Evolutionary conservation across 2,113 vertebrate species (phyloP).

Genomic region (Plecturocebus donacophilus): DNA sequence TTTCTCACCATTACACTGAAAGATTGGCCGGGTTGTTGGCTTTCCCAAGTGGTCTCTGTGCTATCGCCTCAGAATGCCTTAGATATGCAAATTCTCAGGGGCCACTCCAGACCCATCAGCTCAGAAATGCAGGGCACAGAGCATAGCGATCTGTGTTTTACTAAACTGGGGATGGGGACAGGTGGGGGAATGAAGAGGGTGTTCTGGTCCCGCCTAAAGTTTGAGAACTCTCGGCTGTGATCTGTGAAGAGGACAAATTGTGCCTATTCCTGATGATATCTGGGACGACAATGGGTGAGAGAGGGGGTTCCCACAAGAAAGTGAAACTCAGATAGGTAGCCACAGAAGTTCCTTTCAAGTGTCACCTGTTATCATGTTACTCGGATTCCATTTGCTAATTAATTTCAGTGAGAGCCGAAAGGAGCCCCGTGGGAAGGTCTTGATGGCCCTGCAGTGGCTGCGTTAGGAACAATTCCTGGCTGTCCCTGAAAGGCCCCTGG

Average conservation of each 20-base stretch:
- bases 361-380: background rate
- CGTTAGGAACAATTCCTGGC: background rate
- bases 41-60: background rate
- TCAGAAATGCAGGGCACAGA: accelerated
- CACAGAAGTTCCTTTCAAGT: background rate
- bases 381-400: background rate
- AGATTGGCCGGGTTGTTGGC: background rate
- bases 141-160: background rate
- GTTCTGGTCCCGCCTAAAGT: background rate
- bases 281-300: accelerated
- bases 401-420: background rate
- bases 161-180: no score
- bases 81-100: background rate
- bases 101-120: background rate
- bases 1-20: background rate
- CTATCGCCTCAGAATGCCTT: background rate
- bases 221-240: background rate
- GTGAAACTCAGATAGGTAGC: background rate
- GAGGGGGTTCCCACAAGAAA: background rate
- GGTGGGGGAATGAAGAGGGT: no score
- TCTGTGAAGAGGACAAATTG: background rate
- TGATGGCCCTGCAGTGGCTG: background rate
- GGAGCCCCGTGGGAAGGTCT: slow-evolving; percentile 32
- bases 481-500: background rate
- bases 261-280: background rate